These are phyloP conservation scores for Mycteria americana DNA, from an alignment of 2,797 vertebrate species.

Conservation along the genomic window DNA sequence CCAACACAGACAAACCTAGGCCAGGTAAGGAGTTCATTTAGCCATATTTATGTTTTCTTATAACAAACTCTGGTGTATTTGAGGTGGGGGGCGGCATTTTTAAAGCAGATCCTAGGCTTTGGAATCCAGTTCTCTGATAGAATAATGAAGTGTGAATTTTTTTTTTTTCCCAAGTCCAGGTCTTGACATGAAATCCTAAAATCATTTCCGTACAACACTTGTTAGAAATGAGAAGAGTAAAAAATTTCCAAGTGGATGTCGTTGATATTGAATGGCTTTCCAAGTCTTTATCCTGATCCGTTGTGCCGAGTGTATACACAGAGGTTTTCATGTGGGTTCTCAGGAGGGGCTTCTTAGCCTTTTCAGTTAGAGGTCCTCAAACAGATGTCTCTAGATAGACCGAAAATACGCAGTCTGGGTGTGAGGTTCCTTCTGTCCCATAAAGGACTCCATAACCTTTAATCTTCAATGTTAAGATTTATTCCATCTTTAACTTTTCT, in stretches of 20 bases:
- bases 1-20: background rate
- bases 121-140: background rate
- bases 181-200: background rate
- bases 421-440: background rate
- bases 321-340: background rate
- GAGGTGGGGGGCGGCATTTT: background rate
- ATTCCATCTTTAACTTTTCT: background rate
- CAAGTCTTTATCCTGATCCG: fast-evolving
- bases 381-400: background rate
- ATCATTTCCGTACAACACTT: background rate
- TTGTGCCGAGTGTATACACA: background rate
- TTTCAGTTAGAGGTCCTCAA: background rate
- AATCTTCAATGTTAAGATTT: background rate
- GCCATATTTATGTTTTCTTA: background rate
- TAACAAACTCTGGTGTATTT: background rate
- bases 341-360: background rate
- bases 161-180: background rate
- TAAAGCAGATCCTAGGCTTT: background rate
- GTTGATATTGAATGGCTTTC: background rate
- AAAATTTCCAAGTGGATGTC: background rate
- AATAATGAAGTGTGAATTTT: background rate
- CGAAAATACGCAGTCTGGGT: background rate
- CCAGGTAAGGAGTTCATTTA: constrained; percentile 11
- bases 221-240: background rate
- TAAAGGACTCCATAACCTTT: background rate